A percentile compares a stretch with the other conserved stretches of the same genome.
Evolutionary conservation across 2,113 vertebrate genomes (phyloP).

Genomic region (Lanius ludovicianus): DNA sequence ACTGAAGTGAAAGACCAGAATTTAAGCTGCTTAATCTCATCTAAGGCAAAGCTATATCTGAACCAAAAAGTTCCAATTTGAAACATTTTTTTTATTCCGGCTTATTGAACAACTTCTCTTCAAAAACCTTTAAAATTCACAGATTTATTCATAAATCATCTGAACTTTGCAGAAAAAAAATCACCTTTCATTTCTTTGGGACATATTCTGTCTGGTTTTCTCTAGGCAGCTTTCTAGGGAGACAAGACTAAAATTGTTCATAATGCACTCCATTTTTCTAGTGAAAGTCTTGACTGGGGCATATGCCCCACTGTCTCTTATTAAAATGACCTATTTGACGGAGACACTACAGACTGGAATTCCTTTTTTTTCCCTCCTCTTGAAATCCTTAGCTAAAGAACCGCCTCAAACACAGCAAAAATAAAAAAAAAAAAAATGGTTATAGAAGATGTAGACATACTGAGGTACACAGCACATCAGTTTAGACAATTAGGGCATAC

Average conservation of each 20-base stretch:
- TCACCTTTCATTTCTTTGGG: neutral
- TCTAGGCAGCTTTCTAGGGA: neutral
- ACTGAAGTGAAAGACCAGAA: conserved; percentile 27
- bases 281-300: neutral
- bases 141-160: neutral
- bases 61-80: conserved; percentile 2
- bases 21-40: neutral
- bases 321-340: neutral
- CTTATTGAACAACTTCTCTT: neutral
- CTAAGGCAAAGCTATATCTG: conserved; percentile 15
- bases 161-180: neutral
- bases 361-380: neutral
- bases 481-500: neutral
- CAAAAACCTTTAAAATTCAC: neutral
- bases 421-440: neutral
- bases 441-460: neutral
- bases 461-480: fast-evolving
- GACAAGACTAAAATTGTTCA: neutral
- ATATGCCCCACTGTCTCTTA: neutral
- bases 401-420: neutral
- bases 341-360: neutral
- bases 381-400: neutral
- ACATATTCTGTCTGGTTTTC: neutral
- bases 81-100: neutral
- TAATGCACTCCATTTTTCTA: neutral